Percentiles rank a stretch among this genome's conserved stretches.
phyloP scores from a whole-genome alignment of 37 sponge, comb jelly and placozoan species.

The Mnemiopsis leidyi region DNA sequence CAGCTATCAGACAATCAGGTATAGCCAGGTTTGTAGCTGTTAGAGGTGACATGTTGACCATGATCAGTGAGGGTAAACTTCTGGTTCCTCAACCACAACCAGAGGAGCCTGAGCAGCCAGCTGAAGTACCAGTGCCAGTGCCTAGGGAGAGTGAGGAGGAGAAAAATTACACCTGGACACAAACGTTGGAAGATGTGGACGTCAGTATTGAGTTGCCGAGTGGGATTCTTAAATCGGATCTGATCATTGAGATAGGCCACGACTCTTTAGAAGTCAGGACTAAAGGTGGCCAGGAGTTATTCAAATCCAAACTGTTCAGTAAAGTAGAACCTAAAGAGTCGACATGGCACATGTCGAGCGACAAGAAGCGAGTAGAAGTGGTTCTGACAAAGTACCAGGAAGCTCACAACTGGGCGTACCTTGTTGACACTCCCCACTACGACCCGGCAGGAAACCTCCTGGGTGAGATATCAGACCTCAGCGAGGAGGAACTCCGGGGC shows the following conservation, averaged over 20 bases:
- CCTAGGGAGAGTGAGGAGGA: no score
- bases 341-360: background rate
- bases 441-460: conserved; percentile 55
- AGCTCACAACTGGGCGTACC: conserved; percentile 55
- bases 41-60: background rate
- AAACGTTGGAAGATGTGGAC: background rate
- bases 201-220: background rate
- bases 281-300: conserved; percentile 34
- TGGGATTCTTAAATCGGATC: conserved; percentile 11
- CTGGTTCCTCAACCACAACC: background rate
- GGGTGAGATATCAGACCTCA: conserved; percentile 11
- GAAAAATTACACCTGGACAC: conserved; percentile 55
- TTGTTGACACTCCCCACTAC: conserved; percentile 3
- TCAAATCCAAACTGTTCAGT: conserved; percentile 11
- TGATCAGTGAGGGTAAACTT: conserved; percentile 22
- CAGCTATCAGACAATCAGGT: background rate
- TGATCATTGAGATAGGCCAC: background rate
- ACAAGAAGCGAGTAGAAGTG: conserved; percentile 8
- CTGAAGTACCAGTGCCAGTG: background rate
- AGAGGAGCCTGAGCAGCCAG: background rate
- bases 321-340: conserved; percentile 7
- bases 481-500: conserved; percentile 7
- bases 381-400: conserved; percentile 22
- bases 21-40: conserved; percentile 53
- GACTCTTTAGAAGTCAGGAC: conserved; percentile 8